phyloP scores from a whole-genome alignment of 2,888 invertebrate species.

The Heliconius ismenius region DNA sequence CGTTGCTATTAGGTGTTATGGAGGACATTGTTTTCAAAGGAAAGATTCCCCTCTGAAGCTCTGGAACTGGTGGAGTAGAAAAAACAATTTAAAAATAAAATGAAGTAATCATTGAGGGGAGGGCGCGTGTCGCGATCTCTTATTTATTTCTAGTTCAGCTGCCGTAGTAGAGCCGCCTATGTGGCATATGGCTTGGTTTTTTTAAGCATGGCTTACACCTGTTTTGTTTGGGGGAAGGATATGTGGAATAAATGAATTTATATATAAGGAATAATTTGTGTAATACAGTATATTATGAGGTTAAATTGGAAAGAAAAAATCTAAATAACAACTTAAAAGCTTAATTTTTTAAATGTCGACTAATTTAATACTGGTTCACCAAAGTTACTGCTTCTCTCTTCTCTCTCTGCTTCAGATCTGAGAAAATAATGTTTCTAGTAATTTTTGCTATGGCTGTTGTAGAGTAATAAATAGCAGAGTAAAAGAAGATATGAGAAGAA shows the following conservation, averaged over 20 bases:
- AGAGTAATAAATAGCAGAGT: background rate
- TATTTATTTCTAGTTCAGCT: conserved; percentile 78
- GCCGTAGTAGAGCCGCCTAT: conserved; percentile 58
- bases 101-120: conserved; percentile 80
- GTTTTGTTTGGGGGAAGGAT: conserved; percentile 30
- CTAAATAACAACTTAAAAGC: too few species aligned
- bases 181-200: conserved; percentile 63
- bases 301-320: too few species aligned
- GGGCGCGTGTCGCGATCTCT: conserved; percentile 74
- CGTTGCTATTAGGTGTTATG: conserved; percentile 63
- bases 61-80: conserved; percentile 65
- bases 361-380: too few species aligned
- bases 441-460: background rate
- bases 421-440: too few species aligned
- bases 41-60: conserved; percentile 62
- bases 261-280: too few species aligned
- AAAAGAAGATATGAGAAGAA: too few species aligned
- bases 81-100: conserved; percentile 83
- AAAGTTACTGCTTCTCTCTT: too few species aligned
- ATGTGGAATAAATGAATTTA: background rate
- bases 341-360: too few species aligned
- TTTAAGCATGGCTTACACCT: conserved; percentile 38
- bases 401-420: too few species aligned
- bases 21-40: conserved; percentile 73
- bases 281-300: too few species aligned